Percentiles rank a stretch among this genome's conserved stretches.
Evolutionary conservation across 2,888 invertebrate genomes (phyloP).

Genomic region (Busseola fusca): DNA sequence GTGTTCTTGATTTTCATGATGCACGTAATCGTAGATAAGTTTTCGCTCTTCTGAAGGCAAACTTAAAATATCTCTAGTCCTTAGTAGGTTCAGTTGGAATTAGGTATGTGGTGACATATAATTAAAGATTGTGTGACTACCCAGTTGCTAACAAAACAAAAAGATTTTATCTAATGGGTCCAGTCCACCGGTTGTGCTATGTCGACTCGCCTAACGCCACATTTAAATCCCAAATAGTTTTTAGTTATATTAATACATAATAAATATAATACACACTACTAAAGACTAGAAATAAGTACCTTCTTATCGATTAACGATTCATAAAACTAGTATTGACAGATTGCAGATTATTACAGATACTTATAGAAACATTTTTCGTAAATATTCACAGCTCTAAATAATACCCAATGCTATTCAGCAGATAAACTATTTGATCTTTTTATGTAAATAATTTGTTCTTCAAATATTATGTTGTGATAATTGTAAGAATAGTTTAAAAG

Average conservation of each 20-base stretch:
- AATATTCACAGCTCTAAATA: conserved; percentile 1
- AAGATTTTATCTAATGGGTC: neutral
- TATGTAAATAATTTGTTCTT: conserved; percentile 58
- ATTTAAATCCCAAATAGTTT: conserved; percentile 7
- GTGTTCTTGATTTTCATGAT: neutral
- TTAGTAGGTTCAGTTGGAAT: conserved; percentile 13
- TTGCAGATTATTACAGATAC: neutral
- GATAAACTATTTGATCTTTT: conserved; percentile 38
- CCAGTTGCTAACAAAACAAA: neutral
- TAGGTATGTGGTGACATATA: neutral
- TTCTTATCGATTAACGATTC: neutral
- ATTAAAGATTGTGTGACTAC: neutral
- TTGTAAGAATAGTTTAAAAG: conserved; percentile 55
- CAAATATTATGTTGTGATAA: conserved; percentile 55
- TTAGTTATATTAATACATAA: neutral
- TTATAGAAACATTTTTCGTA: neutral
- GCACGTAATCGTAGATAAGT: neutral
- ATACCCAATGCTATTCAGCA: conserved; percentile 27
- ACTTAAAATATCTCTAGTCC: conserved; percentile 1
- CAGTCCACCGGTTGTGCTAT: no score
- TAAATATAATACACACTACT: neutral
- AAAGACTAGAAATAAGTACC: conserved; percentile 13
- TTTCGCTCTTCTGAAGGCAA: neutral
- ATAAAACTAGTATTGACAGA: neutral
- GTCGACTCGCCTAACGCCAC: neutral